Percentiles rank a stretch among this genome's conserved stretches.
Conservation (phyloP, 2,797 vertebrate species). For the Pseudochromis fuscus region DNA sequence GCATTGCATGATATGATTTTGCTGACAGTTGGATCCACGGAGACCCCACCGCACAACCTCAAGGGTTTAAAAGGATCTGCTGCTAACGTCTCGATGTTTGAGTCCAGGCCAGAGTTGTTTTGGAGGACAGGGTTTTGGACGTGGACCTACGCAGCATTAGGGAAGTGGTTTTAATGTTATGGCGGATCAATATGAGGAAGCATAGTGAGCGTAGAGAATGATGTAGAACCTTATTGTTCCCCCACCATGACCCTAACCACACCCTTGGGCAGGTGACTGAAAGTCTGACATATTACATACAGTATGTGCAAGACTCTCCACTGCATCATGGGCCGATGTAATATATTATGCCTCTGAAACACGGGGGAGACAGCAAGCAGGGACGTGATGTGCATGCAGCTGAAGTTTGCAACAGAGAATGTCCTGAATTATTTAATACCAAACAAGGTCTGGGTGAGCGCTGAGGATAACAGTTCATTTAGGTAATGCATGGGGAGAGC, state of each 20-base stretch:
- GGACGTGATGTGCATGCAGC: slow-evolving; percentile 77
- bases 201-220: slow-evolving; percentile 16
- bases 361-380: slow-evolving; percentile 55
- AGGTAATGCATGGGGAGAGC: slow-evolving; percentile 72
- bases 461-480: slow-evolving; percentile 80
- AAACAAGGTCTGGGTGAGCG: slow-evolving; percentile 75
- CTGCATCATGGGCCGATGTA: slow-evolving; percentile 62
- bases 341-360: slow-evolving; percentile 69
- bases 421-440: slow-evolving; percentile 82
- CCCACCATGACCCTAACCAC: slow-evolving; percentile 48
- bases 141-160: too few species aligned
- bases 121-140: too few species aligned
- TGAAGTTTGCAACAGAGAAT: slow-evolving; percentile 71
- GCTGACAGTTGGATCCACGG: too few species aligned
- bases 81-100: too few species aligned
- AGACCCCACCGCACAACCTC: too few species aligned
- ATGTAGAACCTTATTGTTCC: slow-evolving; percentile 33
- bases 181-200: not conserved
- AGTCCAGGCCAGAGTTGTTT: too few species aligned
- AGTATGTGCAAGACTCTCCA: slow-evolving; percentile 53
- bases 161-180: too few species aligned
- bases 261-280: slow-evolving; percentile 60
- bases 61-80: too few species aligned
- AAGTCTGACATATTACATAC: slow-evolving; percentile 58
- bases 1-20: too few species aligned